Percentiles rank a stretch among this genome's conserved stretches.
Evolutionary conservation across 2,888 invertebrate genomes (phyloP).

Genomic region (Oscheius sp.): DNA sequence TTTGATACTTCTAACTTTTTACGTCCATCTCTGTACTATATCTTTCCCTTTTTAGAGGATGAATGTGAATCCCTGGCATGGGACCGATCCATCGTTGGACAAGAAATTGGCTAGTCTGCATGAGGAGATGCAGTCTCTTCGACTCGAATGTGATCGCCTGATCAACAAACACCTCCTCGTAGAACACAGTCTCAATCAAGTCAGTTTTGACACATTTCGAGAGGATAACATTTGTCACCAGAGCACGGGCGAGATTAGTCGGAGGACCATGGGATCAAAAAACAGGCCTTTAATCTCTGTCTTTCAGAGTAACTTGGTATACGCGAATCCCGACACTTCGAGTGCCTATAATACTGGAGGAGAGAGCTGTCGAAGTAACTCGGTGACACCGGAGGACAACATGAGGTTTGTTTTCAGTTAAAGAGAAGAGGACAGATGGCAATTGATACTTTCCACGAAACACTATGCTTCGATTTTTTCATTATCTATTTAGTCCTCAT

Average conservation of each 20-base stretch:
- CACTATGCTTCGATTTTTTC: no score
- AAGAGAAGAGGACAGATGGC: slow-evolving; percentile 13
- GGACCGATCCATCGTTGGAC: slow-evolving; percentile 26
- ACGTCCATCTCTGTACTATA: background rate
- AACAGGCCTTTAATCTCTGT: background rate
- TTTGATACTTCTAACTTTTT: slow-evolving; percentile 18
- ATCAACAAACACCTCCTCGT: slow-evolving; percentile 70
- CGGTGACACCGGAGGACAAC: slow-evolving; percentile 51
- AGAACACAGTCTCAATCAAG: slow-evolving; percentile 57
- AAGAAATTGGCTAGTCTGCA: slow-evolving; percentile 50
- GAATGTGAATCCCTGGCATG: slow-evolving; percentile 33
- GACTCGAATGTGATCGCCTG: slow-evolving; percentile 74
- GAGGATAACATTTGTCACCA: slow-evolving; percentile 19
- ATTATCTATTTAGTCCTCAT: slow-evolving; percentile 10
- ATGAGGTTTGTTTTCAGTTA: slow-evolving; percentile 32
- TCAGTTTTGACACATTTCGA: slow-evolving; percentile 25
- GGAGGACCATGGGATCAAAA: background rate
- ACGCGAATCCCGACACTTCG: slow-evolving; percentile 74
- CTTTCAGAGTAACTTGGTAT: slow-evolving; percentile 19
- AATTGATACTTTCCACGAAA: no score
- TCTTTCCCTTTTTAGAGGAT: slow-evolving; percentile 1
- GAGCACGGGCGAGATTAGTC: background rate
- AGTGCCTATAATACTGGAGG: slow-evolving; percentile 81
- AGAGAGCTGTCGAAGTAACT: slow-evolving; percentile 79
- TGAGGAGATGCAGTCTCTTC: slow-evolving; percentile 76